Evolutionary conservation across 2,113 vertebrate species (phyloP).

Genomic region (Peromyscus leucopus): DNA sequence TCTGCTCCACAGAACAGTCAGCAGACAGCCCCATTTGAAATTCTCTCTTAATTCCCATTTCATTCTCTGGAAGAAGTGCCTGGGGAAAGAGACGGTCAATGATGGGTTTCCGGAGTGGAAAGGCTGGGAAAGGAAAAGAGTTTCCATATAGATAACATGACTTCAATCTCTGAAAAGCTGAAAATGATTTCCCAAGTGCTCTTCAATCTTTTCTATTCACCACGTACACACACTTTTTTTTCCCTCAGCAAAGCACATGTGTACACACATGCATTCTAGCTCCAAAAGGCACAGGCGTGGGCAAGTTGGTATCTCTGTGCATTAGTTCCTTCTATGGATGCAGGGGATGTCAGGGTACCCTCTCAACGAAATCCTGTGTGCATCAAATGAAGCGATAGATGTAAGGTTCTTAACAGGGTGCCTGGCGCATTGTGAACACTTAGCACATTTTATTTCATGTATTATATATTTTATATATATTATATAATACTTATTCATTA

Average conservation of each 20-base stretch:
- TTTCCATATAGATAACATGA: background rate
- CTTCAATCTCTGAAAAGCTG: background rate
- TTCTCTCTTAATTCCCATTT: background rate
- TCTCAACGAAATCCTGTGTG: background rate
- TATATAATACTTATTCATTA: background rate
- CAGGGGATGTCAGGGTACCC: background rate
- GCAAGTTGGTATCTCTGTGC: background rate
- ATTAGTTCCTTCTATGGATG: background rate
- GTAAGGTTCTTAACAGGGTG: background rate
- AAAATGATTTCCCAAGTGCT: background rate
- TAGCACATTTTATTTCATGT: background rate
- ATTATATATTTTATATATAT: background rate
- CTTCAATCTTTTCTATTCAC: background rate
- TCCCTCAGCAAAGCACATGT: background rate
- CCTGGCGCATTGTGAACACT: background rate
- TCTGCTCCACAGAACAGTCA: background rate
- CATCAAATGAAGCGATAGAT: background rate
- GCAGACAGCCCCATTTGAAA: background rate
- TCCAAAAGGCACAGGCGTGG: background rate
- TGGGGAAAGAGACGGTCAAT: background rate
- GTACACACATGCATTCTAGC: background rate
- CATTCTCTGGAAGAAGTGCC: background rate
- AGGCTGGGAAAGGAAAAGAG: background rate
- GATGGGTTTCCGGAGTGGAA: background rate
- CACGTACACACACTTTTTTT: background rate